These are phyloP conservation scores for Acrocephalus arundinaceus DNA, from an alignment of 2,113 vertebrate species.

Conservation along the genomic window DNA sequence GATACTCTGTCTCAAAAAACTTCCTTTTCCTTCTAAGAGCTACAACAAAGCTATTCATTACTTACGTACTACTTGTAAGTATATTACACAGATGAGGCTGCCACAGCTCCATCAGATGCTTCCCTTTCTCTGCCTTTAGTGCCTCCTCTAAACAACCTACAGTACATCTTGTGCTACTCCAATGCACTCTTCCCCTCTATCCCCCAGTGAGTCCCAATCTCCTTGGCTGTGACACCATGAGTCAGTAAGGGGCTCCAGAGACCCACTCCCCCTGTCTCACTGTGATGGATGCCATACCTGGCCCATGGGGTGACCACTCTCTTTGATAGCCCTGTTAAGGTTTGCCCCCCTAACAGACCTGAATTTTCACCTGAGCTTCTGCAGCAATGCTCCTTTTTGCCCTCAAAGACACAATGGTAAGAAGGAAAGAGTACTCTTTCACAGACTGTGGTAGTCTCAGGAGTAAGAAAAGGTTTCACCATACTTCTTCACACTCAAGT, in stretches of 20 bases:
- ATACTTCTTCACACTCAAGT: background rate
- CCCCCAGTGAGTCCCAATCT: too few relatives aligned
- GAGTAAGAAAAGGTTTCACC: background rate
- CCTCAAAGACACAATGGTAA: background rate
- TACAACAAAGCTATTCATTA: background rate
- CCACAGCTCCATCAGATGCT: background rate
- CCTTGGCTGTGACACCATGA: background rate
- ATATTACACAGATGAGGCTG: background rate
- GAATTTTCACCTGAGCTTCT: background rate
- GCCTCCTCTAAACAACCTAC: background rate
- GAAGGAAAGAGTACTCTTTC: background rate
- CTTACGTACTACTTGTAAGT: background rate
- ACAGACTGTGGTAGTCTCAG: background rate
- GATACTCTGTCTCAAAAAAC: background rate
- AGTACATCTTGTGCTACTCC: background rate
- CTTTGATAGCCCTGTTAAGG: background rate
- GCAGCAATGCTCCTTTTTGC: background rate
- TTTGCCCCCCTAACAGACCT: background rate
- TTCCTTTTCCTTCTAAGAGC: background rate
- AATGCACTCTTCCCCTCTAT: background rate
- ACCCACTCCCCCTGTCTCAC: rapidly evolving
- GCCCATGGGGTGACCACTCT: background rate
- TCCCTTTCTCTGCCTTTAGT: background rate
- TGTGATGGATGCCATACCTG: background rate
- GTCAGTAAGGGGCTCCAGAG: background rate